These are phyloP conservation scores for Fistularia tabacaria DNA, from an alignment of 2,797 vertebrate species.

Conservation along the genomic window DNA sequence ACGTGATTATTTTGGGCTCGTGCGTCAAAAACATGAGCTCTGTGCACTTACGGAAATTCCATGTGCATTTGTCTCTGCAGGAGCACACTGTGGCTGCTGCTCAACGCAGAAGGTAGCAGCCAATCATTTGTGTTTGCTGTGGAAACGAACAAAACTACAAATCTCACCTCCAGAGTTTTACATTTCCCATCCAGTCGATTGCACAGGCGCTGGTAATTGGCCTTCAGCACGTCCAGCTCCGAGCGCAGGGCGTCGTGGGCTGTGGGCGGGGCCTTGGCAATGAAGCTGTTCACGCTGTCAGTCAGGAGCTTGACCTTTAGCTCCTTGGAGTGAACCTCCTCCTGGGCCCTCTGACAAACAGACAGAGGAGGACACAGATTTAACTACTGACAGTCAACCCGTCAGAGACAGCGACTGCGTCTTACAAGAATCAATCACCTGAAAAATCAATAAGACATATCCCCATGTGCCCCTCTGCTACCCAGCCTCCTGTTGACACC, in stretches of 20 bases:
- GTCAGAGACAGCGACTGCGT: too few relatives aligned
- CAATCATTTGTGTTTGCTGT: not conserved
- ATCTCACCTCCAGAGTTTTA: constrained; percentile 88
- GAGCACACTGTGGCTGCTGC: too few relatives aligned
- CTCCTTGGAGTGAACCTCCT: constrained; percentile 93
- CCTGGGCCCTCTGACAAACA: constrained; percentile 85
- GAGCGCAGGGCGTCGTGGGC: constrained; percentile 90
- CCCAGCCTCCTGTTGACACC: too few relatives aligned
- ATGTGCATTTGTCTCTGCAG: too few relatives aligned
- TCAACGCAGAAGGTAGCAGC: not conserved
- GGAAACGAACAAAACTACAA: not conserved
- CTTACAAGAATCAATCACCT: too few relatives aligned
- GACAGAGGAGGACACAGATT: not conserved
- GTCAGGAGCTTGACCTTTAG: constrained; percentile 93
- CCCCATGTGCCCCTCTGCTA: too few relatives aligned
- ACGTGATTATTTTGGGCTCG: too few relatives aligned
- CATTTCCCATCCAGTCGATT: constrained; percentile 93
- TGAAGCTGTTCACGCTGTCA: constrained; percentile 90
- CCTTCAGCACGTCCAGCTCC: constrained; percentile 86
- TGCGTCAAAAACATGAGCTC: too few relatives aligned
- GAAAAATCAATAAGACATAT: too few relatives aligned
- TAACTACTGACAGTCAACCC: too few relatives aligned
- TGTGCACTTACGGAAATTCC: too few relatives aligned
- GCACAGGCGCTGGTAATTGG: constrained; percentile 90
- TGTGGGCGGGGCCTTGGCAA: constrained; percentile 87